Evolutionary conservation across 1,140 invertebrate species (phyloP).

Genomic region (Drosophila dunni): DNA sequence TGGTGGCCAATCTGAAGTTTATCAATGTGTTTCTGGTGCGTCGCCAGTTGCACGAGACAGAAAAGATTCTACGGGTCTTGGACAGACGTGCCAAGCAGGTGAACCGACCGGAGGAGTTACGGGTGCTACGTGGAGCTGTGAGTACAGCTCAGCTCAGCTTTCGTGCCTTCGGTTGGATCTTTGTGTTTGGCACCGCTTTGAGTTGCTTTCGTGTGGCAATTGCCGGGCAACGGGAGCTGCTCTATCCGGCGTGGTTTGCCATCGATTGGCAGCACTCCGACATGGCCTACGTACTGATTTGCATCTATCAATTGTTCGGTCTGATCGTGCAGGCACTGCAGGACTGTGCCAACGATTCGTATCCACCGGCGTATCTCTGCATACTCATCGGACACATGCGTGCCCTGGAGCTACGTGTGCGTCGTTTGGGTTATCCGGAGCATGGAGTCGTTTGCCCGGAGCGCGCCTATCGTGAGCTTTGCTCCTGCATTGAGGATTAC

Average conservation of each 20-base stretch:
- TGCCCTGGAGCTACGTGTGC: conserved; percentile 63
- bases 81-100: conserved; percentile 42
- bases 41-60: conserved; percentile 49
- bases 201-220: conserved; percentile 62
- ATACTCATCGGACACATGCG: conserved; percentile 72
- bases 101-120: conserved; percentile 40
- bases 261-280: conserved; percentile 58
- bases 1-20: conserved; percentile 73
- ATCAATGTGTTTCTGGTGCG: conserved; percentile 70
- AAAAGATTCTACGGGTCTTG: conserved; percentile 33
- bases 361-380: conserved; percentile 72
- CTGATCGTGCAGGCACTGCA: conserved; percentile 69
- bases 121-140: conserved; percentile 38
- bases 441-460: too few relatives aligned
- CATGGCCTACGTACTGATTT: conserved; percentile 39
- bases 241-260: conserved; percentile 76
- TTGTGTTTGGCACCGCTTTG: conserved; percentile 63
- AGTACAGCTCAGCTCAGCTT: conserved; percentile 42
- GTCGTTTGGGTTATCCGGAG: conserved; percentile 46
- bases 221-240: conserved; percentile 37
- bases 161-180: conserved; percentile 60
- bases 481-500: conserved; percentile 63
- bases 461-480: conserved; percentile 31
- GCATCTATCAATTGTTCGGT: conserved; percentile 62
- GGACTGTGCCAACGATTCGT: conserved; percentile 74